Evolutionary conservation across 2,888 invertebrate species (phyloP).

Genomic region (Clanis bilineata): DNA sequence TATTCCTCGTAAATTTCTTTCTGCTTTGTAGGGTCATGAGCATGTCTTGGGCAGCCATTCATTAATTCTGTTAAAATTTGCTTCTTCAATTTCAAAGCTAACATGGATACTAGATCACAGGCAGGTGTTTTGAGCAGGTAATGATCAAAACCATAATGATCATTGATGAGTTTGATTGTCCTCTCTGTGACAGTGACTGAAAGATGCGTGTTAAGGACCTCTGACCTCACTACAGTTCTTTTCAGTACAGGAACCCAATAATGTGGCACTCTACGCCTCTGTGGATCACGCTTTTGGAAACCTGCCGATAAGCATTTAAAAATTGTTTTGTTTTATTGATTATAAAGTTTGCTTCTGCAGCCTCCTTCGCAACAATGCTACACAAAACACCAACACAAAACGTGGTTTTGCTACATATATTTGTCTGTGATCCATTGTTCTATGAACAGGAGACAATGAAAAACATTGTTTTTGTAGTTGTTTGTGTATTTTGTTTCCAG

Average conservation of each 20-base stretch:
- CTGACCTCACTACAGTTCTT: conserved; percentile 92
- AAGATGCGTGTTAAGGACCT: conserved; percentile 93
- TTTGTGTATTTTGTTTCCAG: too few species aligned
- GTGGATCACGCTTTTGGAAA: conserved; percentile 85
- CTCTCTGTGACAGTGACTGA: conserved; percentile 92
- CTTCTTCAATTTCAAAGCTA: conserved; percentile 93
- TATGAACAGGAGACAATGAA: too few species aligned
- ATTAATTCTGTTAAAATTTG: conserved; percentile 89
- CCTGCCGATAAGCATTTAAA: conserved; percentile 56
- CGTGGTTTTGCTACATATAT: too few species aligned
- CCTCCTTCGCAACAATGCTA: too few species aligned
- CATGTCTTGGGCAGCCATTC: conserved; percentile 85
- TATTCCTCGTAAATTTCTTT: conserved; percentile 89
- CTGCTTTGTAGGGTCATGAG: conserved; percentile 85
- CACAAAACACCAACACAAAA: too few species aligned
- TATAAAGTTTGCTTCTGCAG: too few species aligned
- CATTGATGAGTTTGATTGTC: conserved; percentile 92
- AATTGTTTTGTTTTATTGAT: not conserved
- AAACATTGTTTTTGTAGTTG: too few species aligned
- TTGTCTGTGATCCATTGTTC: too few species aligned
- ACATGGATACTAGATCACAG: conserved; percentile 92
- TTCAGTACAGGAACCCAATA: conserved; percentile 94
- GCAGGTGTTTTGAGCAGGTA: conserved; percentile 97
- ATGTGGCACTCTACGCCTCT: conserved; percentile 87
- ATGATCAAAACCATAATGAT: conserved; percentile 96